Conservation (phyloP, 2,113 vertebrate species). For the Ploceus nigricollis region DNA sequence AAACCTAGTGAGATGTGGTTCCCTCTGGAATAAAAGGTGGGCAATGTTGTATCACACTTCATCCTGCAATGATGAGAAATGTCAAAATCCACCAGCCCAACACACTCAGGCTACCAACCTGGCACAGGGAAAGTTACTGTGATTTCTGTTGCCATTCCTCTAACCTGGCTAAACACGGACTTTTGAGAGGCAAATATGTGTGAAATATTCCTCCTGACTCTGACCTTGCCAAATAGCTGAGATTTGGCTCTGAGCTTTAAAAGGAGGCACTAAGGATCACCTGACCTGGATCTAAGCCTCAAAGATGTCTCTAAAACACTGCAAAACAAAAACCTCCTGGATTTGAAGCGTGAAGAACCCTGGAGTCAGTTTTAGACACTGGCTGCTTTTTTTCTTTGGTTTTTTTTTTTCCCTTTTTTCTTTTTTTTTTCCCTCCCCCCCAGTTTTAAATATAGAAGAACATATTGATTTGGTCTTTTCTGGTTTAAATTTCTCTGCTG, state of each 20-base stretch:
- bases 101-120: accelerated
- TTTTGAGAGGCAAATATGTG: not conserved
- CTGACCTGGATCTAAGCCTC: not conserved
- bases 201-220: not conserved
- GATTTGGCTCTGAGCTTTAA: not conserved
- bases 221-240: not conserved
- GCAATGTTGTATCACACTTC: accelerated
- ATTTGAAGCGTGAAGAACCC: not conserved
- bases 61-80: accelerated
- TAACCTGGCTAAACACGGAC: not conserved
- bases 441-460: not conserved
- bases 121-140: not conserved
- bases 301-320: not conserved
- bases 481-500: not conserved
- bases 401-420: not conserved
- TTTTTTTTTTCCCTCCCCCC: accelerated
- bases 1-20: not conserved
- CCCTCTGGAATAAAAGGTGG: not conserved
- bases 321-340: not conserved
- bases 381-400: not conserved
- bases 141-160: not conserved
- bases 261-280: not conserved
- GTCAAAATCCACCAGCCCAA: not conserved
- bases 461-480: not conserved
- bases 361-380: not conserved